Base-by-base conservation (phyloP, 2,797 vertebrate genomes). In the Pantherophis vulpinus region DNA sequence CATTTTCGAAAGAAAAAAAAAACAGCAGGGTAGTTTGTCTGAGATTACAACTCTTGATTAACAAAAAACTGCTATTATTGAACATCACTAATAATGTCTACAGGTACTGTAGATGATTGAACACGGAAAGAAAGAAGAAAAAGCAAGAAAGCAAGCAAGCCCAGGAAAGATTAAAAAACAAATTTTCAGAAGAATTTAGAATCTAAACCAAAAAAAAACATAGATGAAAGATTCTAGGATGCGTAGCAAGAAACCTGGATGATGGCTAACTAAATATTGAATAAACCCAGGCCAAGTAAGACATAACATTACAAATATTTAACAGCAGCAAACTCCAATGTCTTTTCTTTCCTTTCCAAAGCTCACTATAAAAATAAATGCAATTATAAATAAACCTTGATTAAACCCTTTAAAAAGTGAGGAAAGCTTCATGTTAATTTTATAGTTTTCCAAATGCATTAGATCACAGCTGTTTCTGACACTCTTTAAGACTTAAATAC, bases 261-360 rank as follows among this genome's bases (percentile, higher is more conserved):
- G 58, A 56, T 10, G 20, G 94, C 96, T 95, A 96, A 91, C 92
- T 95, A 95, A 96, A 97, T 93, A 87, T 61, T 90, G 56, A 91
- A 93, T 23, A 93, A 94, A 91, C 93, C 94, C 79, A 86, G 94
- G 89, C 91, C 83, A 29, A 93, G 90, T 95, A 89, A 88, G 88
- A 95, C 91, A 95, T 83, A 93, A 89, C 93, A 92, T 92, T 10
- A 18, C 89, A 94, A 96, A 92, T 89, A 66, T 95, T 95, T 92
- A 96, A 94, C 87, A 63, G 60, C 90, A 86, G 70, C 94, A 93
- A 92, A 95, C 92, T 89, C 27, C 1, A 66, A 37, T 42, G 87
- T 88, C 90, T 93, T 93, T 93, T 83, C 93, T 94, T 86, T 88
- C 42, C 74, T 91, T 86, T 94, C 74, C 87, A 95, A 95, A 91